Base-by-base conservation (phyloP, 2,888 invertebrate species). In the Epirrita christyi region DNA sequence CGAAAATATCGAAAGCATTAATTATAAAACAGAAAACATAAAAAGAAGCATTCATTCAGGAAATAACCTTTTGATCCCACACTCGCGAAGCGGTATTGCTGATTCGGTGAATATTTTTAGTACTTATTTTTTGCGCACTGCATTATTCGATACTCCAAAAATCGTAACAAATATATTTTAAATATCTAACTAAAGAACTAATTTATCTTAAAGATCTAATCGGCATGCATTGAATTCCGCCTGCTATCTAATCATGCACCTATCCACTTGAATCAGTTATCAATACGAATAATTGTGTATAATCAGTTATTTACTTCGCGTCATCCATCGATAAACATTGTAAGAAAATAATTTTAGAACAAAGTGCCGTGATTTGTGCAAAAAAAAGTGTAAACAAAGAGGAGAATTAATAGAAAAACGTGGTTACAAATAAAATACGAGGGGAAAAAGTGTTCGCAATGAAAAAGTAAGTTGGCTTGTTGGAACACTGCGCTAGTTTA, bases 301-400 rank as follows among this genome's bases (percentile, higher is more conserved):
- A 57, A 62, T 63, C 64, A 37, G 58, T 61, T 62, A 46, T 55
- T 61, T 40, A 60, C 64, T 40, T 44, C 14, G 49, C 66, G 62
- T 70, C 65, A 59, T 52, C 29, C 7, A 6, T 14, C 32, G 60
- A 64, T 62, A 58, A 57, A 44, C 47, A 38, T 37, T 42, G 43
- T 27, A 28, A 53, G 49, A 55, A 63, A 55, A 29, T 54, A 55
- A 43, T 50, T 51, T 38, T n/a, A 57, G 11, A 54, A 52, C 42
- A 44, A 55, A 40, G 46, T 46, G 54, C 32, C 46, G 41, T 49
- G 52, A 60, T 57, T 61, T 56, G 13, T 38, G 28, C 9, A 38
- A 47, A 54, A 34, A 45, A 45, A 14, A 29, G 34, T 42, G 41
- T 41, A 9, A 7, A 10, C 0, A 40, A 6, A n/a, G 28, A 45